phyloP scores from a whole-genome alignment of 2,888 invertebrate species.

The Nowickia ferox region DNA sequence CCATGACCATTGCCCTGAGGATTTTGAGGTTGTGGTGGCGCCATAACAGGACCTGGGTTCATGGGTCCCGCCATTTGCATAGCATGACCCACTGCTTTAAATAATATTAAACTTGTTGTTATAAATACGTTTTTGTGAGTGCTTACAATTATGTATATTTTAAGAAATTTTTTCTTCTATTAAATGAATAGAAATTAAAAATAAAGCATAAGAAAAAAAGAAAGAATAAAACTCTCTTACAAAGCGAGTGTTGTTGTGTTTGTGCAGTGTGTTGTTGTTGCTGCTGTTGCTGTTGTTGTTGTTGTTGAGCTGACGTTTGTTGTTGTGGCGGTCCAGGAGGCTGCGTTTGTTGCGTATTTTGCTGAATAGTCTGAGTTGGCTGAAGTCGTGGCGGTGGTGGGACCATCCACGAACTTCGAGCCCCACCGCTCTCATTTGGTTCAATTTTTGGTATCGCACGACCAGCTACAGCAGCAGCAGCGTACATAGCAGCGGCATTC shows the following conservation, averaged over 20 bases:
- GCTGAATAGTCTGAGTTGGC: conserved; percentile 75
- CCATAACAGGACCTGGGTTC: conserved; percentile 81
- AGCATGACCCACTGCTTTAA: conserved; percentile 82
- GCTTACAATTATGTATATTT: background rate
- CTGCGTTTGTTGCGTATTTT: conserved; percentile 74
- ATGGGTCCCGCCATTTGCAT: conserved; percentile 81
- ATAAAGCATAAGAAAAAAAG: conserved; percentile 60
- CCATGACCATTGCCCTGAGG: conserved; percentile 78
- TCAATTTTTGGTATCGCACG: conserved; percentile 83
- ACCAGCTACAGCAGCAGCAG: conserved; percentile 77
- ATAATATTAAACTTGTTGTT: conserved; percentile 30
- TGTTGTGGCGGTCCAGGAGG: conserved; percentile 73
- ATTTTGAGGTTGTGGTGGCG: conserved; percentile 81
- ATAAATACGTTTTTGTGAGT: conserved; percentile 1
- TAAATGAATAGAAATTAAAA: conserved; percentile 44
- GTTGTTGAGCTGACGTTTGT: conserved; percentile 73
- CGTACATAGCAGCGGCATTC: conserved; percentile 80
- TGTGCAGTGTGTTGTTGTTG: conserved; percentile 75
- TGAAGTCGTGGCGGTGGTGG: conserved; percentile 81
- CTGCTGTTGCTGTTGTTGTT: conserved; percentile 72
- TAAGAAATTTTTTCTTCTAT: background rate
- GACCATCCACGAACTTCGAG: conserved; percentile 82
- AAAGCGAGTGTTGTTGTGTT: conserved; percentile 79
- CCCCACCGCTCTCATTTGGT: conserved; percentile 79
- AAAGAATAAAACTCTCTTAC: conserved; percentile 79